phyloP scores from a whole-genome alignment of 2,797 vertebrate genomes.

The Enteromius argenteus region DNA sequence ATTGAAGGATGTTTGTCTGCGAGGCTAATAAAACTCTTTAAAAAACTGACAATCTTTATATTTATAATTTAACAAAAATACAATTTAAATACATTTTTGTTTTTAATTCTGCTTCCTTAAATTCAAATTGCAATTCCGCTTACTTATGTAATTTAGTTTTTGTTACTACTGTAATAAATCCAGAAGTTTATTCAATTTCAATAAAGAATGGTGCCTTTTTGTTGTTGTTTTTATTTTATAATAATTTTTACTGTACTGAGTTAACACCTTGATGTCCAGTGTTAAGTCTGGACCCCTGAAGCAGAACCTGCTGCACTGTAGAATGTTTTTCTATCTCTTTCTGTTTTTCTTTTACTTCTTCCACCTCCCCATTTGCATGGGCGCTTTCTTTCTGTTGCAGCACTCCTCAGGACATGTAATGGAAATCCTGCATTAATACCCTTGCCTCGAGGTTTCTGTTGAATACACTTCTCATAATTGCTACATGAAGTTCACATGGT shows the following conservation, averaged over 20 bases:
- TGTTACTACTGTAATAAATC: neutral
- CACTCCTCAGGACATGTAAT: conserved; percentile 29
- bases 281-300: neutral
- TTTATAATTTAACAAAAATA: neutral
- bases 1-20: neutral
- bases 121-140: neutral
- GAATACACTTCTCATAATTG: conserved; percentile 28
- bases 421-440: conserved; percentile 12
- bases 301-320: neutral
- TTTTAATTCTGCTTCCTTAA: neutral
- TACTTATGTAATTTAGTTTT: neutral
- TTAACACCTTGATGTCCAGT: neutral
- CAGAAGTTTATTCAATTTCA: neutral
- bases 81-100: neutral
- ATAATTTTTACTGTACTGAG: neutral
- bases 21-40: neutral
- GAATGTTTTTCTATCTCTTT: conserved; percentile 3
- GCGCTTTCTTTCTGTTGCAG: conserved; percentile 9
- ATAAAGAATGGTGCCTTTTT: neutral
- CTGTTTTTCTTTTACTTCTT: conserved; percentile 39
- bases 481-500: conserved; percentile 37
- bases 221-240: neutral
- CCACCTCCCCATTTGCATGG: neutral
- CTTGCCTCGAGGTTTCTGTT: neutral
- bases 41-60: neutral